A percentile compares a stretch with the other conserved stretches of the same genome.
Evolutionary conservation across 2,797 vertebrate genomes (phyloP).

Genomic region (Enteromius afrohamiltoni): DNA sequence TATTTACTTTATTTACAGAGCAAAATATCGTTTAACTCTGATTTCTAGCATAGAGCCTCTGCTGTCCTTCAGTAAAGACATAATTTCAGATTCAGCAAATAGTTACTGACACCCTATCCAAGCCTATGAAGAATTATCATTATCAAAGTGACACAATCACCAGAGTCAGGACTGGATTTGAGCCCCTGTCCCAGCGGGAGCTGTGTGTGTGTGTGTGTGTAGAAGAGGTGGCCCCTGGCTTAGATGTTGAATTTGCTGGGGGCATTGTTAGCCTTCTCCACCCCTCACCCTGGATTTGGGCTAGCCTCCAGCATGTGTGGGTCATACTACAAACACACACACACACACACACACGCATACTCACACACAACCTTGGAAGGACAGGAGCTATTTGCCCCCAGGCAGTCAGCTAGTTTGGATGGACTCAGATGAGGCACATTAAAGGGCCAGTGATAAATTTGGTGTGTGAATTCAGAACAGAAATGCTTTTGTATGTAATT

Average conservation of each 20-base stretch:
- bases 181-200: conserved; percentile 68
- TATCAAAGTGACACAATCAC: conserved; percentile 80
- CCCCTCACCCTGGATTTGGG: conserved; percentile 88
- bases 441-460: conserved; percentile 99
- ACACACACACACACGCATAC: conserved; percentile 45
- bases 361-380: conserved; percentile 68
- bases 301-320: conserved; percentile 87
- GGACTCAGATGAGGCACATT: conserved; percentile 96
- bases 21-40: conserved; percentile 38
- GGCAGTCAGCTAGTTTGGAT: conserved; percentile 83
- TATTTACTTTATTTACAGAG: neutral
- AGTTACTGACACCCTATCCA: conserved; percentile 70
- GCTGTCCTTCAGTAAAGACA: conserved; percentile 59
- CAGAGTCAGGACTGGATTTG: conserved; percentile 74
- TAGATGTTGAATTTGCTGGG: conserved; percentile 89
- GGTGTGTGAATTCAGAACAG: conserved; percentile 97
- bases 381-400: conserved; percentile 78
- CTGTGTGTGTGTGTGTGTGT: conserved; percentile 54
- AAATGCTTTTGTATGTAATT: conserved; percentile 98
- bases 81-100: conserved; percentile 70
- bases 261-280: conserved; percentile 88
- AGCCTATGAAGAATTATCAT: conserved; percentile 83
- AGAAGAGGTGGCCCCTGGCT: conserved; percentile 74
- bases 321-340: conserved; percentile 58
- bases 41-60: conserved; percentile 14